Conservation (phyloP, 2,797 vertebrate species). For the Neostethus bicornis region DNA sequence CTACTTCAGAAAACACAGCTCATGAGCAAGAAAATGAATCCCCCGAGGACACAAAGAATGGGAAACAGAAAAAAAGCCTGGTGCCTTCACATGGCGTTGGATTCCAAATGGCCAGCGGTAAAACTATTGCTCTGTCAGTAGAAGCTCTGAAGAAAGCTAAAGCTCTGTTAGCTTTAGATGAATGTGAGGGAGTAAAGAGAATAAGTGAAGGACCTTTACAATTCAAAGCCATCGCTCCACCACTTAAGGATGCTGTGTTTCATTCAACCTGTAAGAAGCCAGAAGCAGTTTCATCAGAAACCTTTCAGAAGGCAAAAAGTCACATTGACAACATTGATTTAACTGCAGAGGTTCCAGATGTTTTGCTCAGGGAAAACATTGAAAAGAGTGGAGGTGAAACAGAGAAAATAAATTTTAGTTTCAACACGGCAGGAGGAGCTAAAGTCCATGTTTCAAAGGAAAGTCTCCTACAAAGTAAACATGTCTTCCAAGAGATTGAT, state of each 20-base stretch:
- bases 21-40: slow-evolving; percentile 4
- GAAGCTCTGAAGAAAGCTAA: slow-evolving; percentile 82
- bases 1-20: slow-evolving; percentile 16
- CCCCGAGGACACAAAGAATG: slow-evolving; percentile 3
- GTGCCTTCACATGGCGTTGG: slow-evolving; percentile 52
- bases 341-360: slow-evolving; percentile 3
- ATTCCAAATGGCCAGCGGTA: slow-evolving; percentile 80
- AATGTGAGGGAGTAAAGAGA: slow-evolving; percentile 28
- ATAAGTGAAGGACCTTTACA: not conserved
- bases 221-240: not conserved
- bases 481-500: slow-evolving; percentile 39
- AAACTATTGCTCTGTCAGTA: slow-evolving; percentile 78
- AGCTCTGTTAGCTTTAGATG: slow-evolving; percentile 54
- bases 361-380: slow-evolving; percentile 9
- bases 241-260: slow-evolving; percentile 56
- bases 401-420: slow-evolving; percentile 25
- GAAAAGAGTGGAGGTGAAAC: not conserved
- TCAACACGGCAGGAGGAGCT: slow-evolving; percentile 45
- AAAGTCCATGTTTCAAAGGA: slow-evolving; percentile 48
- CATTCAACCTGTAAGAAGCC: slow-evolving; percentile 80
- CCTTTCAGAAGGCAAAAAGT: slow-evolving; percentile 77
- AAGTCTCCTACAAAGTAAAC: slow-evolving; percentile 39
- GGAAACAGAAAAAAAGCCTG: slow-evolving; percentile 49
- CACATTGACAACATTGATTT: slow-evolving; percentile 74
- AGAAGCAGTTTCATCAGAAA: slow-evolving; percentile 77